phyloP scores from a whole-genome alignment of 1,140 invertebrate genomes.

The Campodea augens region DNA sequence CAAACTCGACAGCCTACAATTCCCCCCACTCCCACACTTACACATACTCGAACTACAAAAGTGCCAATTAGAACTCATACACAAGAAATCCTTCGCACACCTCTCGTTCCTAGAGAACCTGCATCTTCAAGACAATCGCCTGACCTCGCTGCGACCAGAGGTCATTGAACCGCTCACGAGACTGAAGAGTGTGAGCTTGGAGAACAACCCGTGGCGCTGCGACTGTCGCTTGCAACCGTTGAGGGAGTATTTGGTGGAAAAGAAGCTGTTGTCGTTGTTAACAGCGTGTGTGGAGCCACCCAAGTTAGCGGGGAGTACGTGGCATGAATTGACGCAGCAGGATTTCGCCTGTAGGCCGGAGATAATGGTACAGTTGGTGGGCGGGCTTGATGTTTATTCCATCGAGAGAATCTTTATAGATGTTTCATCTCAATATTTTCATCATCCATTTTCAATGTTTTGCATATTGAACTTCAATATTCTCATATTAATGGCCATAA shows the following conservation, averaged over 20 bases:
- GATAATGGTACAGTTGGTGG: constrained; percentile 30
- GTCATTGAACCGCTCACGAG: constrained; percentile 41
- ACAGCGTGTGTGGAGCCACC: constrained; percentile 38
- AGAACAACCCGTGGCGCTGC: constrained; percentile 76
- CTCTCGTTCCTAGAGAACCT: constrained; percentile 45
- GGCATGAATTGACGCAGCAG: constrained; percentile 39
- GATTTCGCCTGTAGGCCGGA: constrained; percentile 56
- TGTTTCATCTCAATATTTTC: no score
- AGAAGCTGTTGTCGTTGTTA: constrained; percentile 40
- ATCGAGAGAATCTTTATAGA: no score
- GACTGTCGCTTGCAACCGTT: constrained; percentile 66
- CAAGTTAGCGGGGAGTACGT: constrained; percentile 33
- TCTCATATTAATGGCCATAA: no score
- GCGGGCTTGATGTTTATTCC: no score
- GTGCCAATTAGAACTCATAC: constrained; percentile 48
- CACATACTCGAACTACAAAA: constrained; percentile 49
- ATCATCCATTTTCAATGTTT: no score
- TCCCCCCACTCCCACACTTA: constrained; percentile 47
- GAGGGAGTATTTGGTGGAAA: constrained; percentile 52
- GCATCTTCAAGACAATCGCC: constrained; percentile 43
- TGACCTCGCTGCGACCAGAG: constrained; percentile 39
- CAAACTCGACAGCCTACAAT: constrained; percentile 38
- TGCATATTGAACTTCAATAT: no score
- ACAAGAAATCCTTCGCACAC: constrained; percentile 45
- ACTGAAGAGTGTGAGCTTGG: constrained; percentile 54